These are phyloP conservation scores for Flexamia atlantica DNA, from an alignment of 2,888 invertebrate species.

Conservation along the genomic window DNA sequence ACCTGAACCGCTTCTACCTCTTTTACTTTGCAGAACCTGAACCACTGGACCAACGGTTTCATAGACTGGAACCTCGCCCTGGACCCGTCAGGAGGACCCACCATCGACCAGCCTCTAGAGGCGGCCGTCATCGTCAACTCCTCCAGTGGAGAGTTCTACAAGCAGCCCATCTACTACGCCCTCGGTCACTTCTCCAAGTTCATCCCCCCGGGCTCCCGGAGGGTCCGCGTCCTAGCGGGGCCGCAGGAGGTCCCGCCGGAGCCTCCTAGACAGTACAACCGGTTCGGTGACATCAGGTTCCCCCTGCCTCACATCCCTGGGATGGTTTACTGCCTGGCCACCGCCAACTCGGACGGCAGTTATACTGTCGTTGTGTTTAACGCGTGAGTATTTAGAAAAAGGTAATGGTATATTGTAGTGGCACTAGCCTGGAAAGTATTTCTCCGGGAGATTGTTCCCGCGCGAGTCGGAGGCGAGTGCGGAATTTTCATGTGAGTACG, in stretches of 20 bases:
- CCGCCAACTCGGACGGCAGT: constrained; percentile 39
- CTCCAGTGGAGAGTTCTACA: constrained; percentile 32
- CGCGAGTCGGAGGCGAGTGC: no score
- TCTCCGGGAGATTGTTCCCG: no score
- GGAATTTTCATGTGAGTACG: no score
- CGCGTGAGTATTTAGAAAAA: constrained; percentile 35
- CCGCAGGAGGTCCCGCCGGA: neutral
- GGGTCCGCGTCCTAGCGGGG: neutral
- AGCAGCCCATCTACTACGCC: constrained; percentile 41
- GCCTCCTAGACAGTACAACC: neutral
- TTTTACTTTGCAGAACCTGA: constrained; percentile 10
- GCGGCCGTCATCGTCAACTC: constrained; percentile 32
- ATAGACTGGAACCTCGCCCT: constrained; percentile 41
- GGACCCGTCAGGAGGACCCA: constrained; percentile 14
- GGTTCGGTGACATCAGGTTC: neutral
- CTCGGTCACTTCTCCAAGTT: constrained; percentile 51
- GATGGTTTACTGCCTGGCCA: neutral
- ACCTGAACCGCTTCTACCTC: no score
- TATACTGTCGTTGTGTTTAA: constrained; percentile 3
- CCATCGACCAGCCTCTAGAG: neutral
- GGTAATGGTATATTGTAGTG: no score
- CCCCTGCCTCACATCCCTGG: neutral
- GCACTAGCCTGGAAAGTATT: no score
- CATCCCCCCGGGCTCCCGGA: constrained; percentile 9
- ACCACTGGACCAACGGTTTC: constrained; percentile 17